A percentile compares a stretch with the other conserved stretches of the same genome.
phyloP scores from a whole-genome alignment of 1,140 invertebrate species.

The Phenacoccus solenopsis region DNA sequence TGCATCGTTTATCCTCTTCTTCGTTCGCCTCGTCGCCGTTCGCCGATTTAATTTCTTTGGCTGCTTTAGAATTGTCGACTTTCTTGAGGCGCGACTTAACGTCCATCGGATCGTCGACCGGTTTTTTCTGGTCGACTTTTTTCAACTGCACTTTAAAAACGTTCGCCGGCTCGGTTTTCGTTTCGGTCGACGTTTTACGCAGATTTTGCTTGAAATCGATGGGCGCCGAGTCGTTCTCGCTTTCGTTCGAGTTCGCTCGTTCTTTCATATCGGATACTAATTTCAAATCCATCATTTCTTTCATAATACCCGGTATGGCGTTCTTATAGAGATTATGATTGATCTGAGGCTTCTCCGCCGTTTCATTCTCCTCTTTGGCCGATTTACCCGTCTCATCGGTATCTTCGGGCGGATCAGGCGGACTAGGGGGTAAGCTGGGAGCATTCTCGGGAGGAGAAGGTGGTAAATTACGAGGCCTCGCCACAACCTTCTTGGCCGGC shows the following conservation, averaged over 20 bases:
- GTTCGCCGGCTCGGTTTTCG: slow-evolving; percentile 24
- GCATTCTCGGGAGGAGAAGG: slow-evolving; percentile 28
- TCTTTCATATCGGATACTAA: slow-evolving; percentile 70
- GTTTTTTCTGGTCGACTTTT: slow-evolving; percentile 49
- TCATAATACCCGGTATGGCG: slow-evolving; percentile 39
- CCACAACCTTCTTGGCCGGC: slow-evolving; percentile 22
- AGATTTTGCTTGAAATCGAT: slow-evolving; percentile 41
- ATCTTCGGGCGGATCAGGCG: slow-evolving; percentile 18
- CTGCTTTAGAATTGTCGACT: slow-evolving; percentile 47
- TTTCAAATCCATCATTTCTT: slow-evolving; percentile 67
- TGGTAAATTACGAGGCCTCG: slow-evolving; percentile 22
- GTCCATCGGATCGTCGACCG: slow-evolving; percentile 44
- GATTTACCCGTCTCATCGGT: slow-evolving; percentile 28
- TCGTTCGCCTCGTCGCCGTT: slow-evolving; percentile 40
- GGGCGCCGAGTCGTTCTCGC: slow-evolving; percentile 32
- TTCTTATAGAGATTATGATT: slow-evolving; percentile 34
- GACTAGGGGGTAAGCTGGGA: slow-evolving; percentile 31
- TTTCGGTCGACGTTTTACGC: slow-evolving; percentile 32
- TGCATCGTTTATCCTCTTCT: slow-evolving; percentile 71
- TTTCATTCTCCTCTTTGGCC: slow-evolving; percentile 21
- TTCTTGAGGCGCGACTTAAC: slow-evolving; percentile 73
- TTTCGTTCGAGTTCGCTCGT: slow-evolving; percentile 36
- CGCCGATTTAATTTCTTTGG: slow-evolving; percentile 36
- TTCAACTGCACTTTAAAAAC: slow-evolving; percentile 50
- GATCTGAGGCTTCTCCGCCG: slow-evolving; percentile 23